Evolutionary conservation across 2,888 invertebrate species (phyloP), one percentile per base, ranked within the genome.

Genomic region (Drosophila falleni): DNA sequence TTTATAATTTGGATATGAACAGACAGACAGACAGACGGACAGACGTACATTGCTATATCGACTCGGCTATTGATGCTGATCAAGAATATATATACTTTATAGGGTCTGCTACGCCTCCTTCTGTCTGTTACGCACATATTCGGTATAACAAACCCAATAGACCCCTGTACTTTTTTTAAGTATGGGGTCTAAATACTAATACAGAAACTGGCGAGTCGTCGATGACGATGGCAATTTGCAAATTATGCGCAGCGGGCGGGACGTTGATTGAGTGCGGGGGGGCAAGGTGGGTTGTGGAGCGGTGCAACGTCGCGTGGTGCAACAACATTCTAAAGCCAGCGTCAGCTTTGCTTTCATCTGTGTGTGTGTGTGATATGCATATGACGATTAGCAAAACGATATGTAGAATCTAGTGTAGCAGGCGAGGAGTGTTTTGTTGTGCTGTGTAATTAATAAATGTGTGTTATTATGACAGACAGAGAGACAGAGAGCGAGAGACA

Each of bases 381-480:
- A 62, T 68, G 71, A 76, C 80, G 80, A 72, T 76, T 76, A 69
- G 50, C 53, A 55, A 53, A 64, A 58, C 54, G 47, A 42, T 42
- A 59, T 69, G 35, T 60, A 64, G 73, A 67, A 53, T 55, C 19
- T 58, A 68, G 58, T 67, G 56, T 63, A 46, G 59, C 46, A 41
- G 50, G 55, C 60, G 47, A 56, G 62, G 42, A 64, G 65, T 62
- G 49, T 67, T 59, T 69, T 74, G 51, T 74, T 59, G 70, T 66
- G 72, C 63, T 74, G 61, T 81, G 77, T 83, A 90, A 89, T 89
- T 85, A 82, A 77, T 87, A 83, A 86, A 86, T 89, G 80, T 89
- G 76, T 90, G 87, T 80, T 86, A 83, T 89, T 89, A 86, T 79
- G 71, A 64, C 75, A 67, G 79, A 70, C 68, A 58, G n/a, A 44